Percentiles rank a stretch among this genome's conserved stretches.
phyloP scores from a whole-genome alignment of 2,888 invertebrate genomes.

The Nomada goodeniana region DNA sequence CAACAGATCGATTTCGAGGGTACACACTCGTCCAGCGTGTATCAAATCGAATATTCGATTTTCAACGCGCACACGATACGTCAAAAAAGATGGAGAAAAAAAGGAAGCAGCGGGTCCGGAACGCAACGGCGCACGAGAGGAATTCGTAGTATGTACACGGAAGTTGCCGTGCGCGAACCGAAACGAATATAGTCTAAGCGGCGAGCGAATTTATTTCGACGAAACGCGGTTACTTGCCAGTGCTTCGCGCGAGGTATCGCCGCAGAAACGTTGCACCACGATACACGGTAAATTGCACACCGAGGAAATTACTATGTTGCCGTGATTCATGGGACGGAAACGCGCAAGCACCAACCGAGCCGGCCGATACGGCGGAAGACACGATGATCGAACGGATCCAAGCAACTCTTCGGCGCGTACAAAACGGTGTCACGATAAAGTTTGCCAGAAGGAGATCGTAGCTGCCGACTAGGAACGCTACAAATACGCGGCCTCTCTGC shows the following conservation, averaged over 20 bases:
- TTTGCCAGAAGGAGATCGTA: constrained; percentile 80
- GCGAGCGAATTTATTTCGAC: constrained; percentile 35
- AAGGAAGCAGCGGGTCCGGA: constrained; percentile 15
- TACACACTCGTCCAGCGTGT: neutral
- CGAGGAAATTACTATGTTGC: constrained; percentile 45
- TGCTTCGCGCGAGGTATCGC: constrained; percentile 31
- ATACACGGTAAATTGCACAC: constrained; percentile 47
- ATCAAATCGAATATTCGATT: constrained; percentile 2
- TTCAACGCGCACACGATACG: neutral
- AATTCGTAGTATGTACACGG: constrained; percentile 70
- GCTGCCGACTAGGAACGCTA: constrained; percentile 66
- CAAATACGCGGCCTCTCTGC: constrained; percentile 72
- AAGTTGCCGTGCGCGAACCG: constrained; percentile 56
- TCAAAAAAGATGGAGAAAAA: neutral
- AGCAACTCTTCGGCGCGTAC: constrained; percentile 46
- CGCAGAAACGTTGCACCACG: constrained; percentile 43
- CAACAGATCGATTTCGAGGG: neutral
- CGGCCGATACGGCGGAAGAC: constrained; percentile 31
- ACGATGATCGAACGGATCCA: constrained; percentile 49
- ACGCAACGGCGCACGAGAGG: constrained; percentile 36
- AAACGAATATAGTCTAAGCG: constrained; percentile 55
- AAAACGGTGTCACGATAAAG: constrained; percentile 83
- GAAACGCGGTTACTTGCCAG: constrained; percentile 53
- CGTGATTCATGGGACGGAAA: constrained; percentile 55
- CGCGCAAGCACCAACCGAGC: constrained; percentile 13